A percentile compares a stretch with the other conserved stretches of the same genome.
phyloP scores from a whole-genome alignment of 2,113 vertebrate species.

The Brevimyrus niger region DNA sequence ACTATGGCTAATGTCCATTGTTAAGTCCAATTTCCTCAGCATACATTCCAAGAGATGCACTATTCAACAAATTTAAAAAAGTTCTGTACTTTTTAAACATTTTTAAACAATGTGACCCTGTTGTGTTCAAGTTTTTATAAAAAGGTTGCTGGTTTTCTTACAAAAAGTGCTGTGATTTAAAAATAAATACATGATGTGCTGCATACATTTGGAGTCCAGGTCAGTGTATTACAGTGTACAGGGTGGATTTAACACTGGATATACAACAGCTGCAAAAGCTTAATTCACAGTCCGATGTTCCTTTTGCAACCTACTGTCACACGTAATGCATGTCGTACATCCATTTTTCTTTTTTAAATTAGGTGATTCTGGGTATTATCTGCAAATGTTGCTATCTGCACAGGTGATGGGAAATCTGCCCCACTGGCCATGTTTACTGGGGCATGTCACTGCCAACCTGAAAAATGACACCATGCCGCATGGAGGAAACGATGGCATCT shows the following conservation, averaged over 20 bases:
- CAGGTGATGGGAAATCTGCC: not conserved
- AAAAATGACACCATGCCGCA: not conserved
- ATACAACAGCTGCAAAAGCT: not conserved
- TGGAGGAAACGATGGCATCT: not conserved
- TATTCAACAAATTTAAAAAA: not conserved
- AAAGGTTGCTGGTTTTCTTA: not conserved
- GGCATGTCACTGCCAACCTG: not conserved
- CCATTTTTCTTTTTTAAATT: not conserved
- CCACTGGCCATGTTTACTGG: not conserved
- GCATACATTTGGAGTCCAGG: slow-evolving; percentile 4
- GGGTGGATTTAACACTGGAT: not conserved
- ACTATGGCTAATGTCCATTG: not conserved
- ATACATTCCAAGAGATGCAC: not conserved
- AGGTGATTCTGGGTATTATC: not conserved
- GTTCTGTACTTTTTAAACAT: slow-evolving; percentile 11
- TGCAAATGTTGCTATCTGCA: not conserved
- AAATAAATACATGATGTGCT: slow-evolving; percentile 8
- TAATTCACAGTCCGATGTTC: slow-evolving; percentile 8
- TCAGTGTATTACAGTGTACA: not conserved
- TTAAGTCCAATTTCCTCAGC: not conserved
- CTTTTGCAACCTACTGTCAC: not conserved
- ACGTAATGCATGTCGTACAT: not conserved
- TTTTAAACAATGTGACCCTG: not conserved
- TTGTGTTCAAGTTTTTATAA: not conserved
- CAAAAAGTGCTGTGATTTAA: slow-evolving; percentile 10